Conservation (phyloP, 2,888 invertebrate genomes). For the Nysson spinosus region DNA sequence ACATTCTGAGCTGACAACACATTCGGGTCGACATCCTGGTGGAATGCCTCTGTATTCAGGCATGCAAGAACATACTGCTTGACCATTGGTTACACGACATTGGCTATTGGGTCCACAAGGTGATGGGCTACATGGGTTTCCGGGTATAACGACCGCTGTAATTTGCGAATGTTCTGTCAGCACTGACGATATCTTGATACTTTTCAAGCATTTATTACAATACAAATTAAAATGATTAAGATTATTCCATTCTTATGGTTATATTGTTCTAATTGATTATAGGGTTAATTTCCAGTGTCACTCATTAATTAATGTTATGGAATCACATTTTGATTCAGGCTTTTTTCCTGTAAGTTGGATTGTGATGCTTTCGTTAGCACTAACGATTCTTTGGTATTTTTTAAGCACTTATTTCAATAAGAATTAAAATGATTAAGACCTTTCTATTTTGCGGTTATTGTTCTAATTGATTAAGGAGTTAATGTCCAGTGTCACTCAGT, state of each 20-base stretch:
- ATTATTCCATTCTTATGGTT: not conserved
- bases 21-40: conserved; percentile 88
- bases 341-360: too few relatives aligned
- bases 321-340: too few relatives aligned
- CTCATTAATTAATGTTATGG: too few relatives aligned
- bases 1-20: conserved; percentile 88
- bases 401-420: too few relatives aligned
- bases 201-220: not conserved
- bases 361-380: too few relatives aligned
- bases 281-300: too few relatives aligned
- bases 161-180: conserved; percentile 15
- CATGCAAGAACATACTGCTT: conserved; percentile 84
- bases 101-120: conserved; percentile 79
- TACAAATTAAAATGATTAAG: too few relatives aligned
- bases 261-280: conserved; percentile 15
- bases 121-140: conserved; percentile 75
- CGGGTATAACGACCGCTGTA: conserved; percentile 76
- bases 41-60: conserved; percentile 86
- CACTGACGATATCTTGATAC: not conserved
- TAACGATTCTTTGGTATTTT: too few relatives aligned
- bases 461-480: too few relatives aligned
- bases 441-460: too few relatives aligned
- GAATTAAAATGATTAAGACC: too few relatives aligned
- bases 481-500: too few relatives aligned
- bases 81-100: conserved; percentile 77